These are phyloP conservation scores for Lasioglossum vierecki DNA, from an alignment of 2,888 invertebrate genomes.

Conservation along the genomic window DNA sequence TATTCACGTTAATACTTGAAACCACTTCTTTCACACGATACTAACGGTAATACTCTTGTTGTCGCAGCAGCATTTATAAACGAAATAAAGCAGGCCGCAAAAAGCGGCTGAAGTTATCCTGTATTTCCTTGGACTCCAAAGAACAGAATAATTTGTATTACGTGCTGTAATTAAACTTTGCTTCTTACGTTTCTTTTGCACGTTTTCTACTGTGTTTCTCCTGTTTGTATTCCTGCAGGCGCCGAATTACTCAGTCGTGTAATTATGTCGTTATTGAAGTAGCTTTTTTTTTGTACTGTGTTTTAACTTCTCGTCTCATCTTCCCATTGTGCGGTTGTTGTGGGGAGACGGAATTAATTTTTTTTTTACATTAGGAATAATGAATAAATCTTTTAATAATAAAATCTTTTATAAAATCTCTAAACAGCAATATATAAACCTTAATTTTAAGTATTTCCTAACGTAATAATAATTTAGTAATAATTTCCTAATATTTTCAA, in stretches of 20 bases:
- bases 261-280: background rate
- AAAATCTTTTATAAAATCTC: no score
- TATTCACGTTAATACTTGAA: slow-evolving; percentile 55
- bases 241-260: background rate
- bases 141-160: background rate
- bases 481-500: no score
- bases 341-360: background rate
- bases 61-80: background rate
- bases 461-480: no score
- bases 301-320: background rate
- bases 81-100: background rate
- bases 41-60: slow-evolving; percentile 22
- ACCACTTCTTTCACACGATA: slow-evolving; percentile 53
- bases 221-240: background rate
- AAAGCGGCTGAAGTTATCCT: background rate
- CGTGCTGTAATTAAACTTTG: background rate
- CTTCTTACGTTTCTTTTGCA: background rate
- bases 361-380: no score
- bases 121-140: background rate
- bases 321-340: background rate
- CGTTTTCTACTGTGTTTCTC: background rate
- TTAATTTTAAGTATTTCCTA: no score
- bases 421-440: no score
- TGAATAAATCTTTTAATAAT: no score
- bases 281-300: background rate